Evolutionary conservation across 2,888 invertebrate species (phyloP).

Genomic region (Rhimphoctona megacephalus): DNA sequence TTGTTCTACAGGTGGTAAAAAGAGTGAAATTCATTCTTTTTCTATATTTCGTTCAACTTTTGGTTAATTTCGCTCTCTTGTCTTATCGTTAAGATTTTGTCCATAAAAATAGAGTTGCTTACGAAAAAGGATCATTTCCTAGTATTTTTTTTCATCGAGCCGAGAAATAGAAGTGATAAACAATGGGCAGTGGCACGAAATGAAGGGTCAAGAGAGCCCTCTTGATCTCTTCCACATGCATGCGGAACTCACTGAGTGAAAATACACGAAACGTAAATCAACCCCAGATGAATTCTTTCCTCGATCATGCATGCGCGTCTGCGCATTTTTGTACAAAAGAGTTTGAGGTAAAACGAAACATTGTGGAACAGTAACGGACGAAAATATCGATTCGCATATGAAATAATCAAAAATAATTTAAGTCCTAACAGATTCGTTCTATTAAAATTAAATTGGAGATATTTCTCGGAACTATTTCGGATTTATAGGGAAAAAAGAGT

Average conservation of each 20-base stretch:
- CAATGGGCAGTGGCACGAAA: slow-evolving; percentile 16
- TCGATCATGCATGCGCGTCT: not conserved
- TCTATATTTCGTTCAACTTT: not conserved
- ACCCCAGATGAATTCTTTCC: not conserved
- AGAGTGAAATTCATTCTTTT: not conserved
- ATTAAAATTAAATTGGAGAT: not conserved
- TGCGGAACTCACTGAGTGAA: slow-evolving; percentile 29
- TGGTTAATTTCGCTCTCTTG: not conserved
- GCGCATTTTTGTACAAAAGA: too few relatives aligned
- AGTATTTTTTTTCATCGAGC: slow-evolving; percentile 47
- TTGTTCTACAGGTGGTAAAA: not conserved
- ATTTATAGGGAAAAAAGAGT: not conserved
- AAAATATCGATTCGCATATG: not conserved
- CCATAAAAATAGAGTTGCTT: not conserved
- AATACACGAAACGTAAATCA: slow-evolving; percentile 46
- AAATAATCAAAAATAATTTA: too few relatives aligned
- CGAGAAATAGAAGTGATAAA: slow-evolving; percentile 6
- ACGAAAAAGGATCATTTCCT: slow-evolving; percentile 24
- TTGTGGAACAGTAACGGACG: not conserved
- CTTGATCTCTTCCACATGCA: slow-evolving; percentile 43
- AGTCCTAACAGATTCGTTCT: too few relatives aligned
- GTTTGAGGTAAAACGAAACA: not conserved
- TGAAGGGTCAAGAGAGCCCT: slow-evolving; percentile 27
- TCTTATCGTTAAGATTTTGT: slow-evolving; percentile 8
- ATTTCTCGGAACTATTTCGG: not conserved